Percentiles rank a stretch among this genome's conserved stretches.
These are phyloP conservation scores for Drosophila equinoxialis DNA, from an alignment of 1,140 invertebrate genomes.

Conservation along the genomic window DNA sequence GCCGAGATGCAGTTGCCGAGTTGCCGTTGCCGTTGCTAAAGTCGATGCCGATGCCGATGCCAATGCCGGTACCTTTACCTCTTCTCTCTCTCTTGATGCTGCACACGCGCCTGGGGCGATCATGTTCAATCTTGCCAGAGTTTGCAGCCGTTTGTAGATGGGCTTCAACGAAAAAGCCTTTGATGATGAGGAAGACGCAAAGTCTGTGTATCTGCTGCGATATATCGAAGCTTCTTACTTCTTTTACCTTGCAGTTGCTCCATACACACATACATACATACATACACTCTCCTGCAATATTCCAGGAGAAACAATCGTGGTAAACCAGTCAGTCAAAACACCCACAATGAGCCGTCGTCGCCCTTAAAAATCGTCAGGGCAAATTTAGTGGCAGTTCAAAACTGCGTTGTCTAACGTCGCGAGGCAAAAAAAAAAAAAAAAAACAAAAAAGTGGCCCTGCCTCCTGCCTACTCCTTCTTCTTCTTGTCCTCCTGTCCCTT, in stretches of 20 bases:
- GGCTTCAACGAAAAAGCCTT: conserved; percentile 31
- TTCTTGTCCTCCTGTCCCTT: neutral
- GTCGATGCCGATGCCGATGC: conserved; percentile 52
- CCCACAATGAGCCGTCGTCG: conserved; percentile 74
- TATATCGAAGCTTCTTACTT: conserved; percentile 62
- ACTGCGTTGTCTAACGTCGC: conserved; percentile 59
- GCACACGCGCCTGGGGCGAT: conserved; percentile 62
- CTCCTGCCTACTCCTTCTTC: neutral
- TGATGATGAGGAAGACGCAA: conserved; percentile 42
- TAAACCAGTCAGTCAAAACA: conserved; percentile 66
- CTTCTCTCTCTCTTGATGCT: conserved; percentile 52
- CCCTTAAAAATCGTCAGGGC: conserved; percentile 47
- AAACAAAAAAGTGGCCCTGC: neutral
- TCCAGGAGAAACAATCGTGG: conserved; percentile 50
- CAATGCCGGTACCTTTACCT: conserved; percentile 44
- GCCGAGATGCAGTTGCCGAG: conserved; percentile 38
- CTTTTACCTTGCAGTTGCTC: conserved; percentile 61
- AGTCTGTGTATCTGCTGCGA: conserved; percentile 55
- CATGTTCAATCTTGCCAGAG: conserved; percentile 76
- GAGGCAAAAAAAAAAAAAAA: conserved; percentile 7
- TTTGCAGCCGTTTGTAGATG: conserved; percentile 76
- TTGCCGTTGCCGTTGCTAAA: conserved; percentile 30
- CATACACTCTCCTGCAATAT: conserved; percentile 29
- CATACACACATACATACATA: neutral
- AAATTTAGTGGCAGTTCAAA: conserved; percentile 69